A percentile compares a stretch with the other conserved stretches of the same genome.
Evolutionary conservation across 2,888 invertebrate species (phyloP).

Genomic region (Kuschelorhynchus macadamiae): DNA sequence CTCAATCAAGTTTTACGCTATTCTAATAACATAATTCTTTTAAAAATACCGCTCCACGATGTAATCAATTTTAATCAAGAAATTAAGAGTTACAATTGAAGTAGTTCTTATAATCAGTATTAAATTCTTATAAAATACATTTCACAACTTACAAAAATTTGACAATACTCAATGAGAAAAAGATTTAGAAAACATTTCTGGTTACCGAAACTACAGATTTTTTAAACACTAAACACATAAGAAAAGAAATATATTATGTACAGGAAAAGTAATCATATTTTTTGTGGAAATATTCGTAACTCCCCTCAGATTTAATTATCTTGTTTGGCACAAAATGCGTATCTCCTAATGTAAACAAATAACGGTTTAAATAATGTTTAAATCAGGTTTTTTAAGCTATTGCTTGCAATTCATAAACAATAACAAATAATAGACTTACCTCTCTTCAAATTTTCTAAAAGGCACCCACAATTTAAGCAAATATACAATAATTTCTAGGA

Average conservation of each 20-base stretch:
- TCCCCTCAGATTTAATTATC: too few relatives aligned
- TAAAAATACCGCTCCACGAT: too few relatives aligned
- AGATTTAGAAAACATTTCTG: background rate
- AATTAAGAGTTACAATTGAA: too few relatives aligned
- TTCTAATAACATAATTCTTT: too few relatives aligned
- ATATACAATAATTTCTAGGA: background rate
- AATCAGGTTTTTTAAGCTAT: too few relatives aligned
- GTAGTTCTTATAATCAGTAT: background rate
- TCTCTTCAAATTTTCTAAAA: background rate
- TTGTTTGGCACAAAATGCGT: too few relatives aligned
- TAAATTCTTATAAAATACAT: background rate
- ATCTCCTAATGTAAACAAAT: too few relatives aligned
- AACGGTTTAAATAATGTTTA: too few relatives aligned
- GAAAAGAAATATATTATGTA: too few relatives aligned
- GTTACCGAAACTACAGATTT: background rate
- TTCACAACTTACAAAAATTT: background rate
- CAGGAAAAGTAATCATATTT: too few relatives aligned
- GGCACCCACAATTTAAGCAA: background rate
- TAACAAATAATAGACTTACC: background rate
- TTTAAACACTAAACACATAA: background rate
- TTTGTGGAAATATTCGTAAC: too few relatives aligned
- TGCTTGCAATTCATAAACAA: too few relatives aligned
- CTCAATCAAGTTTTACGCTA: slow-evolving; percentile 9
- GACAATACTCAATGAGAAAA: background rate
- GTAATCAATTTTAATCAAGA: background rate